Evolutionary conservation across 2,888 invertebrate species (phyloP).

Genomic region (Synanthedon formicaeformis): DNA sequence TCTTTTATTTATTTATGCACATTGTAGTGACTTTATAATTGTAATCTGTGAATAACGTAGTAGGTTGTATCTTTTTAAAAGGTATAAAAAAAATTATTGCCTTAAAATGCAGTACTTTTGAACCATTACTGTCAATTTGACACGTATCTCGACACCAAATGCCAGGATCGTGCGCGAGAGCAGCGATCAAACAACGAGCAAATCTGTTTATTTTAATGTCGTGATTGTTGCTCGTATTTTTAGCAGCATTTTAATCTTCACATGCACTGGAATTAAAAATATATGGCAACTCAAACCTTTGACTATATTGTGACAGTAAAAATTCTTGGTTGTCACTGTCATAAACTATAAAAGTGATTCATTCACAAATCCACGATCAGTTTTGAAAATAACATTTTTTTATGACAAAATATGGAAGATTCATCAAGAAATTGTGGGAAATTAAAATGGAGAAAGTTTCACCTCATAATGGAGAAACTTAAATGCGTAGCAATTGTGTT

Average conservation of each 20-base stretch:
- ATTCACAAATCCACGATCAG: neutral
- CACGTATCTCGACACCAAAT: conserved; percentile 21
- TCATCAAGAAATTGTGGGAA: neutral
- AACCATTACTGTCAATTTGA: conserved; percentile 5
- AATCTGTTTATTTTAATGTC: neutral
- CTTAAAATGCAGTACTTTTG: neutral
- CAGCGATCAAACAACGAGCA: conserved; percentile 4
- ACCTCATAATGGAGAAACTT: conserved; percentile 13
- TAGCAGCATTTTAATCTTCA: too few relatives aligned
- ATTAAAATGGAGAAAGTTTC: neutral
- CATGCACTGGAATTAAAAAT: too few relatives aligned
- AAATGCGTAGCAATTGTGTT: conserved; percentile 21
- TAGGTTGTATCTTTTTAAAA: neutral
- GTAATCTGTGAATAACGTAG: too few relatives aligned
- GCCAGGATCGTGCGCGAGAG: conserved; percentile 27
- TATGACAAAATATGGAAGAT: neutral
- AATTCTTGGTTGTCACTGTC: too few relatives aligned
- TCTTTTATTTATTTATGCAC: too few relatives aligned
- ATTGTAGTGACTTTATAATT: too few relatives aligned
- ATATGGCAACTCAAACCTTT: too few relatives aligned
- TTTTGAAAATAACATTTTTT: neutral
- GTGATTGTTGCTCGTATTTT: neutral
- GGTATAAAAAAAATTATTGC: neutral
- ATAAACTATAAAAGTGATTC: too few relatives aligned
- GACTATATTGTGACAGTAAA: too few relatives aligned